phyloP scores from a whole-genome alignment of 2,888 invertebrate species.

The Habrosyne pyritoides region DNA sequence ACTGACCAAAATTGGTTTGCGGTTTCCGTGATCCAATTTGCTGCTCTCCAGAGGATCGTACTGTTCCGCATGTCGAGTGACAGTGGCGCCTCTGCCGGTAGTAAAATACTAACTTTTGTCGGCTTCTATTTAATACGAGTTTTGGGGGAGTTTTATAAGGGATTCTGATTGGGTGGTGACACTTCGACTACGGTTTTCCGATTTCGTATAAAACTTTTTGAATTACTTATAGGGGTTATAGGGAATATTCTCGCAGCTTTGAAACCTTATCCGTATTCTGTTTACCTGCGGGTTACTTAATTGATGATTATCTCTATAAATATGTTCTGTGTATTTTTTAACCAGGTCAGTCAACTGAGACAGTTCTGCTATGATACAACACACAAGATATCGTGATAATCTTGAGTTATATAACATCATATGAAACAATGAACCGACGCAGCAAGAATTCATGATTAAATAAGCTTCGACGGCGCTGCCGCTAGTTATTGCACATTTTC shows the following conservation, averaged over 20 bases:
- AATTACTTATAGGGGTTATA: background rate
- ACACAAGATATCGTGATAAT: constrained; percentile 35
- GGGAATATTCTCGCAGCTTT: background rate
- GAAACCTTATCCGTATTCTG: background rate
- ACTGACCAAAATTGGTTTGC: constrained; percentile 60
- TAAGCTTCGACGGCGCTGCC: constrained; percentile 20
- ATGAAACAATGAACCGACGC: constrained; percentile 30
- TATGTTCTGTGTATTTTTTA: background rate
- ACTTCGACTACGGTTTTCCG: background rate
- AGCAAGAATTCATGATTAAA: constrained; percentile 23
- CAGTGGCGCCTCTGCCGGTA: constrained; percentile 3
- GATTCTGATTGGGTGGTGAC: background rate
- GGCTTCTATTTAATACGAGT: constrained; percentile 4
- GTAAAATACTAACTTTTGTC: background rate
- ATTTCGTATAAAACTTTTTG: background rate
- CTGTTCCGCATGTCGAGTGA: constrained; percentile 11
- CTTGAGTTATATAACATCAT: constrained; percentile 33
- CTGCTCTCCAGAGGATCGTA: constrained; percentile 33
- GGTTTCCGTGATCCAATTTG: constrained; percentile 58
- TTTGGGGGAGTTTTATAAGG: background rate
- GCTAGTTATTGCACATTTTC: constrained; percentile 10
- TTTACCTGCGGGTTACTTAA: background rate
- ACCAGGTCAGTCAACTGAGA: background rate
- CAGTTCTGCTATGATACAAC: constrained; percentile 7
- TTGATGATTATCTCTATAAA: background rate